Evolutionary conservation across 35 echinoderm and acorn worm species (phyloP), one percentile per base, ranked within the genome.

Genomic region (Patiria miniata): DNA sequence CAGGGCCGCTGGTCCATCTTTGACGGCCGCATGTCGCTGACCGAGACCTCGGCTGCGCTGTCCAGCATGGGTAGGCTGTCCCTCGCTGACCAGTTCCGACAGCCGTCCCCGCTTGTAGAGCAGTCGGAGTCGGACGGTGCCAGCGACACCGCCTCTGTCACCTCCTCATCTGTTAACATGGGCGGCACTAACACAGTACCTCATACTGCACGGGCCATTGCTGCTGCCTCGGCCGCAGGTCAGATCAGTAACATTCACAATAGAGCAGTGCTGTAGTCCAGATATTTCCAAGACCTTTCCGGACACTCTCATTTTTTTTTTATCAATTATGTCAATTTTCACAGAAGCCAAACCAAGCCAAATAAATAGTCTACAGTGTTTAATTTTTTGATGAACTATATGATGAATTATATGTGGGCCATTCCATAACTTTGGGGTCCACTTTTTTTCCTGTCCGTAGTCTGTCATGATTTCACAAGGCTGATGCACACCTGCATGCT

Each of bases 201-300:
- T 50, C 81, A 92, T 53, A 92, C 86, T 39, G 61, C 86, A 78
- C 90, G 85, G 42, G 94, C 80, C 32, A 77, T 89, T 39, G 90
- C 94, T 32, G 86, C 91, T 15, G 89, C 91, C 39, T 84, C 91
- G 30, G 89, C 86, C 58, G 88, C 87, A 89, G 91, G 94, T 96
- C 83, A 52, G 37, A 39, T 29, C 36, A 79, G 42, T 52, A 52
- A 80, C 42, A 80, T 34, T 30, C 26, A 1, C 42, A 47, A n/a
- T n/a, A n/a, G n/a, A n/a, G n/a, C n/a, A n/a, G n/a, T n/a, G n/a
- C n/a, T n/a, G n/a, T n/a, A n/a, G n/a, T n/a, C n/a, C n/a, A n/a
- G n/a, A n/a, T n/a, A n/a, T n/a, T n/a, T n/a, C n/a, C n/a, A n/a
- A n/a, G n/a, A n/a, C n/a, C n/a, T n/a, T n/a, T n/a, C n/a, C n/a